Conservation (phyloP, 2,888 invertebrate genomes). For the Gisinianus flammeolus region DNA sequence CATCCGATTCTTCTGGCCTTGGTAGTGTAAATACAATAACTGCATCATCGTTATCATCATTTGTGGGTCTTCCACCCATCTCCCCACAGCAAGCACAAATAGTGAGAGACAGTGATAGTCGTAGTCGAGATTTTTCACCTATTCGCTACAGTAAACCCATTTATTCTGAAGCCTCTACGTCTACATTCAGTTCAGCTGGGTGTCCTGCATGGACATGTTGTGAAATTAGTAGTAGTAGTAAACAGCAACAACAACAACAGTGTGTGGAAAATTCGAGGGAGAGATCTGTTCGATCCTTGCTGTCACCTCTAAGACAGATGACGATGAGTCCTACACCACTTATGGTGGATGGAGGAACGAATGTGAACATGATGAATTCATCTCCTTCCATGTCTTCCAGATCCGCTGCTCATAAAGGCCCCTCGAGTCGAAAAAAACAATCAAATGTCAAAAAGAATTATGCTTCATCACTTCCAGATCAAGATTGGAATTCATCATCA, state of each 20-base stretch:
- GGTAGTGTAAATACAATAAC: not conserved
- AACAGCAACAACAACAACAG: not conserved
- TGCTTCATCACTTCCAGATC: constrained; percentile 56
- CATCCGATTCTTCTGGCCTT: not conserved
- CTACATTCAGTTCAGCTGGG: not conserved
- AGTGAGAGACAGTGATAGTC: not conserved
- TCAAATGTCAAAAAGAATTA: constrained; percentile 50
- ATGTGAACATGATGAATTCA: not conserved
- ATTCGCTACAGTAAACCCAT: not conserved
- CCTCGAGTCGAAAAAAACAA: constrained; percentile 41
- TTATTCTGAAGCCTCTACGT: not conserved
- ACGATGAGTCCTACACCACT: not conserved
- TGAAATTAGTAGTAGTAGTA: constrained; percentile 8
- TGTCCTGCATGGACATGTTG: constrained; percentile 27
- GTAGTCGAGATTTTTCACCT: not conserved
- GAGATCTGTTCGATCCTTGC: constrained; percentile 9
- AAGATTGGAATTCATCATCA: not conserved
- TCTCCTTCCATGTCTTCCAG: constrained; percentile 14
- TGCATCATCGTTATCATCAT: constrained; percentile 7
- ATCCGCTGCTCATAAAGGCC: not conserved
- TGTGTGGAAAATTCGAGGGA: not conserved
- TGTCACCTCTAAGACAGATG: constrained; percentile 26
- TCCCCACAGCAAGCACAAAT: constrained; percentile 36
- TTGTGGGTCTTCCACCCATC: constrained; percentile 51
- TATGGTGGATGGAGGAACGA: not conserved